Conservation (phyloP, 2,888 invertebrate species). For the Hydrotaea diabolus region DNA sequence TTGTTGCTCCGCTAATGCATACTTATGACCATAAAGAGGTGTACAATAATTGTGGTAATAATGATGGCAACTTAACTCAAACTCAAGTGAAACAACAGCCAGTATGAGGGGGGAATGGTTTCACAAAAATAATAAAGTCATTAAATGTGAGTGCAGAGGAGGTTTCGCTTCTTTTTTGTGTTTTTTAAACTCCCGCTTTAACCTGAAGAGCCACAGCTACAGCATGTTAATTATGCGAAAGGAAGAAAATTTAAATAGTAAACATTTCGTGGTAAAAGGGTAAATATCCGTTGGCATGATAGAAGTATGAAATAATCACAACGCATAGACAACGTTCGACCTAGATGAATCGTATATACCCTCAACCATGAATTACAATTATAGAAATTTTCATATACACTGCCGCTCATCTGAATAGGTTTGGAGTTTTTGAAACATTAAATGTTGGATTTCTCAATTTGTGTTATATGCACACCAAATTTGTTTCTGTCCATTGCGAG, state of each 20-base stretch:
- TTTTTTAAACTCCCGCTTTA: neutral
- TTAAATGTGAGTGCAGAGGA: slow-evolving; percentile 46
- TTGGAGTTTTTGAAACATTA: too few relatives aligned
- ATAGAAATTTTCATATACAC: too few relatives aligned
- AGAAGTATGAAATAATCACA: neutral
- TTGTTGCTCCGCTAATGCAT: neutral
- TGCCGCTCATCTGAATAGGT: too few relatives aligned
- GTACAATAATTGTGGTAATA: slow-evolving; percentile 32
- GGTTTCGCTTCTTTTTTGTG: neutral
- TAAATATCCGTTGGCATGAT: neutral
- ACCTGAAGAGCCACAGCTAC: neutral
- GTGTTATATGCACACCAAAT: too few relatives aligned
- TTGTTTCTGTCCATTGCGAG: too few relatives aligned
- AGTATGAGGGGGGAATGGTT: neutral
- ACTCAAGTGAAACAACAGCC: neutral
- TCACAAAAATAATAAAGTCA: slow-evolving; percentile 47
- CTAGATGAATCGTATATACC: too few relatives aligned
- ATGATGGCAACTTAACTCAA: neutral
- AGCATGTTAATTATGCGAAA: slow-evolving; percentile 26
- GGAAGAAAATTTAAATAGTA: slow-evolving; percentile 9
- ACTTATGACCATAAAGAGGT: slow-evolving; percentile 14
- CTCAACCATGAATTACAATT: too few relatives aligned
- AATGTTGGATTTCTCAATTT: too few relatives aligned
- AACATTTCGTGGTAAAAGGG: slow-evolving; percentile 23
- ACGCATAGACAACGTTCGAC: neutral